Evolutionary conservation across 2,113 vertebrate genomes (phyloP).

Genomic region (Geococcyx californianus): DNA sequence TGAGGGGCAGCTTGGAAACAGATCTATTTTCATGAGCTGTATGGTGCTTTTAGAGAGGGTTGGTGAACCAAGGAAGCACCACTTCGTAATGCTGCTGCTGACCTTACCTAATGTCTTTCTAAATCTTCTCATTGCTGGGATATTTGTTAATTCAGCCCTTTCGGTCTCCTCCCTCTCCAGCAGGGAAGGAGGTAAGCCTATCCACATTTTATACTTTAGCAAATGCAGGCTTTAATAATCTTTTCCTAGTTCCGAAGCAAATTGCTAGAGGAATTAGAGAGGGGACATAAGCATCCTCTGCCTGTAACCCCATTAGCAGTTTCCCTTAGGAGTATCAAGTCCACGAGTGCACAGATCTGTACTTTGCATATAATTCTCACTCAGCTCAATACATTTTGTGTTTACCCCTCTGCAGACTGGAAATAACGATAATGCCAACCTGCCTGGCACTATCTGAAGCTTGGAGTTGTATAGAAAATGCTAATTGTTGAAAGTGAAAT

Average conservation of each 20-base stretch:
- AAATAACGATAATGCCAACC: constrained; percentile 27
- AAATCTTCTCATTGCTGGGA: not conserved
- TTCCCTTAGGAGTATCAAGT: not conserved
- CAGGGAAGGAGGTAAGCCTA: not conserved
- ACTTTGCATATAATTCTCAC: constrained; percentile 11
- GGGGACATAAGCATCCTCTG: not conserved
- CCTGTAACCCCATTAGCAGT: not conserved
- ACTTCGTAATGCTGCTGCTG: not conserved
- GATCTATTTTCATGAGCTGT: not conserved
- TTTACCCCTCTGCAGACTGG: constrained; percentile 34
- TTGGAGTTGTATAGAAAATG: constrained; percentile 15
- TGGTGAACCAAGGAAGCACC: not conserved
- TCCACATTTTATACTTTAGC: not conserved
- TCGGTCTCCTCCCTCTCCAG: not conserved
- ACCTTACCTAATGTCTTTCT: not conserved
- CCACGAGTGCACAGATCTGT: not conserved
- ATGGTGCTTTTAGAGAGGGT: not conserved
- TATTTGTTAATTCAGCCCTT: not conserved
- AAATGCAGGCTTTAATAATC: not conserved
- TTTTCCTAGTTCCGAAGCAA: not conserved
- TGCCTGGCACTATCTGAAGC: constrained; percentile 14
- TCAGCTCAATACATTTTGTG: constrained; percentile 3
- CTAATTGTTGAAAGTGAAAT: constrained; percentile 10
- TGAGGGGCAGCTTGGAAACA: not conserved
- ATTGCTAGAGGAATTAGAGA: not conserved